Base-by-base conservation (phyloP, 2,888 invertebrate genomes). In the Hemicrepidius hirtus region DNA sequence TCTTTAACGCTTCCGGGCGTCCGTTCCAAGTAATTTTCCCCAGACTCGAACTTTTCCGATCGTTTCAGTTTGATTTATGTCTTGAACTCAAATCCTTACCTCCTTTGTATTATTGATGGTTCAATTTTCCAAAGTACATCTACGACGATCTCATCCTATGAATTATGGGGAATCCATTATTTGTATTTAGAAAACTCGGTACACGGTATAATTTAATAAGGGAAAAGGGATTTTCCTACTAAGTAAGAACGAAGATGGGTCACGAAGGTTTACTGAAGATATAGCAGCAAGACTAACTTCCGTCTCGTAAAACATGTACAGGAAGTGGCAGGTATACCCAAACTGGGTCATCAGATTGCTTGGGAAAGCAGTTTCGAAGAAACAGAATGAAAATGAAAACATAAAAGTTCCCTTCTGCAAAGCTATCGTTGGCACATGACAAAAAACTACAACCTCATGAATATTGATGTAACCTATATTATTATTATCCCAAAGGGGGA, bases 341-440 rank as follows among this genome's bases (percentile, higher is more conserved):
- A 70, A 64, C 55, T 64, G 64, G 64, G 70, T 63, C 69, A 69
- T 69, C 63, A 69, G 69, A 69, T 64, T 68, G 40, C 35, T n/a
- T 55, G 37, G 40, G 37, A 65, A 65, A 20, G 53, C 55, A 18
- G 21, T 55, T 24, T 16, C 21, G 13, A 55, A 66, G 49, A 41
- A 55, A 55, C 20, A 62, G 50, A 70, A 70, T 70, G 57, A 44
- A 64, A 70, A 65, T 69, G 62, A 40, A 69, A 60, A 68, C 50
- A 60, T 50, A 50, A 60, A 68, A 69, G 62, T 63, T 63, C 24
- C 53, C 24, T 32, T n/a, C n/a, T 21, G 44, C 68, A 55, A 69
- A 53, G 35, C 32, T 37, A 46, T 28, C 18, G 55, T 70, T 37
- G 53, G 55, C n/a, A 57, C 13, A 35, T 35, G 62, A 13, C 18